Evolutionary conservation across 2,888 invertebrate species (phyloP).

Genomic region (Tolmerus cingulatus): DNA sequence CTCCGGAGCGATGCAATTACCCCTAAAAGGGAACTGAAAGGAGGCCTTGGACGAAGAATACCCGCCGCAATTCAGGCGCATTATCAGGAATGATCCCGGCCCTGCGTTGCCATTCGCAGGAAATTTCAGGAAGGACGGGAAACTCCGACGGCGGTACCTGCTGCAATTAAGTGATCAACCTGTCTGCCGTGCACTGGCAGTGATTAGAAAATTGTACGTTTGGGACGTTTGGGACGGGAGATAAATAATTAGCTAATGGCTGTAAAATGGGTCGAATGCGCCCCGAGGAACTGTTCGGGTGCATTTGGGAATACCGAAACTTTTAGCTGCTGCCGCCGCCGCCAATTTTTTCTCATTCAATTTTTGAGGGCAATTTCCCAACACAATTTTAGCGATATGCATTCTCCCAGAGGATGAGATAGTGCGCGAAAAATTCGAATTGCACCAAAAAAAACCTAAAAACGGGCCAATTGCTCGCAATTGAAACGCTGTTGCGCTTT

Average conservation of each 20-base stretch:
- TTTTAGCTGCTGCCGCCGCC: not conserved
- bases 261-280: not conserved
- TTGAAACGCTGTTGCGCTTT: not conserved
- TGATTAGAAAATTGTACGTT: slow-evolving; percentile 10
- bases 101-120: not conserved
- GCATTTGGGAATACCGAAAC: not conserved
- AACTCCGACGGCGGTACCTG: not conserved
- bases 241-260: not conserved
- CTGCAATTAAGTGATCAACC: slow-evolving; percentile 19
- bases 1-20: not conserved
- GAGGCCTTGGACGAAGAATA: not conserved
- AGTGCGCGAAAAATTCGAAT: not conserved
- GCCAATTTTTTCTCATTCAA: not conserved
- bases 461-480: not conserved
- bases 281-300: not conserved
- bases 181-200: not conserved
- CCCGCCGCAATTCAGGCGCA: not conserved
- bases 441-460: not conserved
- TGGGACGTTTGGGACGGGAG: not conserved
- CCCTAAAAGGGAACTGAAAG: not conserved
- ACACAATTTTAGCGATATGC: not conserved
- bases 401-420: not conserved
- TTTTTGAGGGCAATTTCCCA: not conserved
- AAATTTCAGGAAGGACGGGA: not conserved
- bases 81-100: not conserved